Percentiles rank a stretch among this genome's conserved stretches.
These are phyloP conservation scores for Ophion ellenae DNA, from an alignment of 2,888 invertebrate genomes.

Conservation along the genomic window DNA sequence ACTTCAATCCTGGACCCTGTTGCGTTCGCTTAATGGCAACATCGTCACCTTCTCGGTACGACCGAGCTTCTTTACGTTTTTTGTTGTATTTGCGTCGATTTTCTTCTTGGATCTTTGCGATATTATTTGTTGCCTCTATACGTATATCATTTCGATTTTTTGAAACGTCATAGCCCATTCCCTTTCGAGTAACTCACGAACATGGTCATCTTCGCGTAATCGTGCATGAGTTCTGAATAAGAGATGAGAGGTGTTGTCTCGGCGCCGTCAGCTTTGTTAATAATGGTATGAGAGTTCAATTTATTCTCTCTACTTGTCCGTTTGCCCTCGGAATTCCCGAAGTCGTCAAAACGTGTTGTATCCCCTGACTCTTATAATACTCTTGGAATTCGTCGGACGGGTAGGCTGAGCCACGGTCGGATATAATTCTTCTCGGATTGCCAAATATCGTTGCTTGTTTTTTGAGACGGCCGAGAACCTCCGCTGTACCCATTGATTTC, in stretches of 20 bases:
- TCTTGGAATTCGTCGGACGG: constrained; percentile 49
- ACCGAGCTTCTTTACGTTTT: too few relatives aligned
- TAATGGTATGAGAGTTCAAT: constrained; percentile 74
- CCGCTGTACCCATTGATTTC: too few relatives aligned
- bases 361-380: constrained; percentile 51
- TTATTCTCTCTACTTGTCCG: constrained; percentile 77
- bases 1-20: too few relatives aligned
- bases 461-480: neutral
- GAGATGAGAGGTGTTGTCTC: constrained; percentile 55
- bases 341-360: constrained; percentile 68
- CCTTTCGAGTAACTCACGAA: constrained; percentile 1
- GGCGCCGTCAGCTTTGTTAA: constrained; percentile 76
- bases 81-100: too few relatives aligned
- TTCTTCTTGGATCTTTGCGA: too few relatives aligned
- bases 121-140: too few relatives aligned
- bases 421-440: constrained; percentile 55
- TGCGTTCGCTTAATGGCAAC: too few relatives aligned
- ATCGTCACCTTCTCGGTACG: too few relatives aligned
- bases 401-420: constrained; percentile 58
- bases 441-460: constrained; percentile 60
- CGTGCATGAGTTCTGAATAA: constrained; percentile 44
- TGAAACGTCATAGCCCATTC: neutral
- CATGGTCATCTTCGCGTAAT: neutral
- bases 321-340: constrained; percentile 78
- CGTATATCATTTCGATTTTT: too few relatives aligned